Evolutionary conservation across 2,113 vertebrate genomes (phyloP), one percentile per base, ranked within the genome.

Genomic region (Pluvianellus socialis): DNA sequence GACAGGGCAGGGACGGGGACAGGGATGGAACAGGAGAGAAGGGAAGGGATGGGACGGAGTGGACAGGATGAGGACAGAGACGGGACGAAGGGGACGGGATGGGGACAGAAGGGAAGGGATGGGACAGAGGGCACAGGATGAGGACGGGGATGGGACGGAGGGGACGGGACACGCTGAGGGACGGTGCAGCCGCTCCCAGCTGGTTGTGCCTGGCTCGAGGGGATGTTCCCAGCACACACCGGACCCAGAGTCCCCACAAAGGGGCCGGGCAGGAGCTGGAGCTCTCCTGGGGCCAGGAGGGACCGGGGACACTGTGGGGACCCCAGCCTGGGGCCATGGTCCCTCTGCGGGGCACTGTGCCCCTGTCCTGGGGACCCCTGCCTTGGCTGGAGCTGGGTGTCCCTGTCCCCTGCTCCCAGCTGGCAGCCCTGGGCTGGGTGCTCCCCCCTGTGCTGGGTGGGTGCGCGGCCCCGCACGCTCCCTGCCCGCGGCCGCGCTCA

Each of bases 1-100:
- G 95, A 96, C 75, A 94, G 94, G 94, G 96, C 86, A 75, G 92
- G 96, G 96, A 97, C 79, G 75, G 91, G 97, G 90, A 91, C 95
- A 96, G 95, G 85, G 95, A 86, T 87, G 96, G 87, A 74, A 86
- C 79, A 83, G 81, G 97, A 91, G 33, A 26, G 42, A 24, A 28
- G n/a, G n/a, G 44, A 49, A 59, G 7, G 32, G 47, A 30, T 20
- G 58, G 58, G 26, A 16, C 15, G n/a, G 13, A 44, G 44, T 92
- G 96, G 96, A 97, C 80, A 79, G 92, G 97, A 44, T 14, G 44
- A 14, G 44, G 90, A 90, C 95, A 96, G 95, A 85, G 95, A 86
- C 87, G 58, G 59, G 77, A 47, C 6, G 13, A n/a, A 33, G 14
- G 28, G 44, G 35, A 63, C 38, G 49, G 14, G 44, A 28, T 3